Conservation (phyloP, 2,888 invertebrate genomes). For the Phymatocera aterrima region DNA sequence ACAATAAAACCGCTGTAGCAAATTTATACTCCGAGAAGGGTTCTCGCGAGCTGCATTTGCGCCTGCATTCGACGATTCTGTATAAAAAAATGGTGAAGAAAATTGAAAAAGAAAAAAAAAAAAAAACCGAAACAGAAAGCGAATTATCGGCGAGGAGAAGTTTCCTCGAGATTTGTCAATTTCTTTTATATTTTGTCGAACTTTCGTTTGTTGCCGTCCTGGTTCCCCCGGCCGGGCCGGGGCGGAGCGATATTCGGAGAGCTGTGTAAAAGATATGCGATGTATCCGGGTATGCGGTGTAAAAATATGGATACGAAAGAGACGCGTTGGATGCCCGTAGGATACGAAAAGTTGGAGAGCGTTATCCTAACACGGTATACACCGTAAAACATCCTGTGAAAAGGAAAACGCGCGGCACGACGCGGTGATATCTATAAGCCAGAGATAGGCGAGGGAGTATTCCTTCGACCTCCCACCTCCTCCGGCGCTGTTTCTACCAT, state of each 20-base stretch:
- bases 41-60: no score
- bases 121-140: no score
- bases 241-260: no score
- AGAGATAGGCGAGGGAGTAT: constrained; percentile 26
- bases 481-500: constrained; percentile 12
- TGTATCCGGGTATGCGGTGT: neutral
- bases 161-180: no score
- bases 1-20: constrained; percentile 36
- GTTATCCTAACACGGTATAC: constrained; percentile 41
- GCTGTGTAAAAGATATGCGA: no score
- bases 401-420: constrained; percentile 33
- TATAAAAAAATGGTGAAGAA: neutral
- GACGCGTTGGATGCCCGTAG: constrained; percentile 13
- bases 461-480: constrained; percentile 31
- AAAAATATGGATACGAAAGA: neutral
- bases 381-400: constrained; percentile 43
- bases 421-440: constrained; percentile 30
- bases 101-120: neutral
- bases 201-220: no score
- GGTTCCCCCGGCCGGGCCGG: no score
- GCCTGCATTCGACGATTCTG: no score
- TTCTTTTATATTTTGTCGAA: no score
- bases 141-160: no score
- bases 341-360: constrained; percentile 36
- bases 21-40: constrained; percentile 6